A percentile compares a stretch with the other conserved stretches of the same genome.
These are phyloP conservation scores for Harpagifer antarcticus DNA, from an alignment of 2,797 vertebrate genomes.

Conservation along the genomic window DNA sequence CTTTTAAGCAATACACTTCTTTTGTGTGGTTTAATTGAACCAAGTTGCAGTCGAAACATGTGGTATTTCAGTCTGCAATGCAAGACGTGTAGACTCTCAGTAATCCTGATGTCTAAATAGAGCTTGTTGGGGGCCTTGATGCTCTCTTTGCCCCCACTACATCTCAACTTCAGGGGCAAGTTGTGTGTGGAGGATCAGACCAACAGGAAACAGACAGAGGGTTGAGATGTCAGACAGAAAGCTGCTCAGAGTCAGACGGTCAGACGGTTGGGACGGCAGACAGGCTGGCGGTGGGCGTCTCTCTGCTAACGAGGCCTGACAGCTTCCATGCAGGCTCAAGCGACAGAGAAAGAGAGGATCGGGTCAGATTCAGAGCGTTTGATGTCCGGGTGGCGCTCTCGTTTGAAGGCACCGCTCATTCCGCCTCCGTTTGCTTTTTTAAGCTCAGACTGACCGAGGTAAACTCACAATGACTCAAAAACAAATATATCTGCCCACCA, in stretches of 20 bases:
- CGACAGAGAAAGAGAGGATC: slow-evolving; percentile 62
- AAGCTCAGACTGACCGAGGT: slow-evolving; percentile 47
- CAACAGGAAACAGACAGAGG: slow-evolving; percentile 40
- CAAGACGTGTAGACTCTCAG: too few species aligned
- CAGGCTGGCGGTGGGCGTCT: slow-evolving; percentile 74
- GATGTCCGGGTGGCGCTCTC: slow-evolving; percentile 55
- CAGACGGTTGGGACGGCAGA: slow-evolving; percentile 60
- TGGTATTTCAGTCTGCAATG: too few species aligned
- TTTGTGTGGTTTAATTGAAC: too few species aligned
- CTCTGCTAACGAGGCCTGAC: slow-evolving; percentile 73
- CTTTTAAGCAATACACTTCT: too few species aligned
- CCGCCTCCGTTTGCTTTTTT: slow-evolving; percentile 64
- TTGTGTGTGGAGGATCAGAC: slow-evolving; percentile 25
- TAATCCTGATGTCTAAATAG: too few species aligned
- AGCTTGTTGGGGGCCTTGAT: neutral
- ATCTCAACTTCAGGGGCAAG: slow-evolving; percentile 10
- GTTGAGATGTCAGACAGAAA: slow-evolving; percentile 55
- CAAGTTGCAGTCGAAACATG: too few species aligned
- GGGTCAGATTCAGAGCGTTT: slow-evolving; percentile 61
- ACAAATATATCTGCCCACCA: slow-evolving; percentile 44
- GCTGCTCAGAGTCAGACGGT: slow-evolving; percentile 44
- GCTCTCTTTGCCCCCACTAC: slow-evolving; percentile 9
- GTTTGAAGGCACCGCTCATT: slow-evolving; percentile 69
- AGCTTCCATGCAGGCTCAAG: slow-evolving; percentile 71
- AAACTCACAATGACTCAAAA: slow-evolving; percentile 49